A percentile compares a stretch with the other conserved stretches of the same genome.
phyloP scores from a whole-genome alignment of 2,113 vertebrate genomes.

The Toxotes jaculatrix region DNA sequence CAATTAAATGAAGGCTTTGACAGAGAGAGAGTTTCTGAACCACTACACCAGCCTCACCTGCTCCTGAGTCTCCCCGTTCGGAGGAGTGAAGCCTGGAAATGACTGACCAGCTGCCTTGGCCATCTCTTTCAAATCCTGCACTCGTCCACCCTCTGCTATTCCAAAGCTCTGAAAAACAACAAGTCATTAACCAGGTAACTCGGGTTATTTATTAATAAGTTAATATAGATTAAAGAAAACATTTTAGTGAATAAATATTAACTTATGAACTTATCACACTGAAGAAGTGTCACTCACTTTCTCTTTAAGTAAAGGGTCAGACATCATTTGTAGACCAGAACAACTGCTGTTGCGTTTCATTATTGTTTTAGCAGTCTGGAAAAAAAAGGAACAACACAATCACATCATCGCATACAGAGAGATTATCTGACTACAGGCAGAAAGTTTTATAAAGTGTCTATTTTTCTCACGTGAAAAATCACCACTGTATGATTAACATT shows the following conservation, averaged over 20 bases:
- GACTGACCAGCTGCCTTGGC: conserved; percentile 88
- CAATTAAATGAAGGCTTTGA: background rate
- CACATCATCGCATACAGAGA: background rate
- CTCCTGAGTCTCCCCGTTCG: conserved; percentile 91
- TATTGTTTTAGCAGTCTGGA: conserved; percentile 90
- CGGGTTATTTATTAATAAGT: background rate
- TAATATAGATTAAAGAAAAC: background rate
- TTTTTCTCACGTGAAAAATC: background rate
- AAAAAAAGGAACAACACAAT: conserved; percentile 6
- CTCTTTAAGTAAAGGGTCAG: conserved; percentile 90
- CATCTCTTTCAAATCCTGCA: conserved; percentile 89
- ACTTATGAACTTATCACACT: background rate
- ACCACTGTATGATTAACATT: background rate
- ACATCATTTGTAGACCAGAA: conserved; percentile 82
- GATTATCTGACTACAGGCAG: background rate
- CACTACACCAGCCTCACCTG: conserved; percentile 83
- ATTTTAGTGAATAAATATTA: background rate
- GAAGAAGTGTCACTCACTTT: conserved; percentile 82
- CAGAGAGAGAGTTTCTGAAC: background rate
- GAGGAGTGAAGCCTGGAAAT: conserved; percentile 88
- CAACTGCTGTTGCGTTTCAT: conserved; percentile 87
- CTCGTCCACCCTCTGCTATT: conserved; percentile 86
- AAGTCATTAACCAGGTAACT: background rate
- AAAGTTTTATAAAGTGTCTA: background rate
- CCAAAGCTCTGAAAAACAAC: conserved; percentile 88